These are phyloP conservation scores for Platyrinchus mystaceus DNA, from an alignment of 2,797 vertebrate genomes.

Conservation along the genomic window DNA sequence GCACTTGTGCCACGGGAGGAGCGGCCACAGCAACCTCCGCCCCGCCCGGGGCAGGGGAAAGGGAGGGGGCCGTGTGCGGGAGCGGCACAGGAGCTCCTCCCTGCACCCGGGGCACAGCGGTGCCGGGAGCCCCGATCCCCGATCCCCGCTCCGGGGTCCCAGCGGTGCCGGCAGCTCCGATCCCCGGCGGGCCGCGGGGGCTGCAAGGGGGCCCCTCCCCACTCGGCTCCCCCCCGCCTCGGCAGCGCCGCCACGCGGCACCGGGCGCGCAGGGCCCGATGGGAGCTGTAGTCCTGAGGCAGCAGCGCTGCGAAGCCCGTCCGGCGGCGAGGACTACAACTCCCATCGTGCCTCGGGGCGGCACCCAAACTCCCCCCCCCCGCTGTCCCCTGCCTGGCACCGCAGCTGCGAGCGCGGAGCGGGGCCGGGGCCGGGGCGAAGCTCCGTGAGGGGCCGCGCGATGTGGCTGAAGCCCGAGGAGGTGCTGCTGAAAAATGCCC, in stretches of 20 bases:
- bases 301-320: accelerated
- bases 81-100: background rate
- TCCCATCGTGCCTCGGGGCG: constrained; percentile 68
- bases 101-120: too few species aligned
- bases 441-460: constrained; percentile 32
- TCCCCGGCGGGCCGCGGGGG: accelerated
- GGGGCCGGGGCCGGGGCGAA: background rate
- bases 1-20: accelerated
- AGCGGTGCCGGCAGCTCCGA: background rate
- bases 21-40: accelerated
- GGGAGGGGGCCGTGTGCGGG: too few species aligned
- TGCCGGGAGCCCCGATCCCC: too few species aligned
- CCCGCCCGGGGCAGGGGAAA: too few species aligned
- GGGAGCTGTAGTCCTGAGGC: background rate
- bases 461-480: constrained; percentile 99
- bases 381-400: too few species aligned
- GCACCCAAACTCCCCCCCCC: too few species aligned
- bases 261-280: background rate
- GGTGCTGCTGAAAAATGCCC: constrained; percentile 93
- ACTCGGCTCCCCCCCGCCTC: too few species aligned
- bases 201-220: accelerated
- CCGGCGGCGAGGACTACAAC: constrained; percentile 72
- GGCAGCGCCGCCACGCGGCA: background rate
- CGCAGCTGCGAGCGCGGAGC: constrained; percentile 71
- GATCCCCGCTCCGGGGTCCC: background rate